Conservation (phyloP, 2,797 vertebrate genomes). For the Rhabdomys pumilio region DNA sequence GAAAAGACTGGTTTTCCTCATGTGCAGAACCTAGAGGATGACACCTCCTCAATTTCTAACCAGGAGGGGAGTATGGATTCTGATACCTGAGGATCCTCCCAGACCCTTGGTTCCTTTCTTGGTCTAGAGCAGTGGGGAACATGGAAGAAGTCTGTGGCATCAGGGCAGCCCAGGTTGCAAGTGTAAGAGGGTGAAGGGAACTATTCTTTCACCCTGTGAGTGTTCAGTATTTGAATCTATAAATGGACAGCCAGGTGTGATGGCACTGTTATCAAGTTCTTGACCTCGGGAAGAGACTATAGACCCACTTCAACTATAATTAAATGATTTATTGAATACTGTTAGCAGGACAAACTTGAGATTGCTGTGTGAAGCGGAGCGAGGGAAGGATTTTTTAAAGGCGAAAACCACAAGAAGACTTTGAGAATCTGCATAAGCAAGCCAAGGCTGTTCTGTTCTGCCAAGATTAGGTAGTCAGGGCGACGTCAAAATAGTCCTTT, state of each 20-base stretch:
- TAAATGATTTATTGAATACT: neutral
- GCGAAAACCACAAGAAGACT: neutral
- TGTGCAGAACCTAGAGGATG: neutral
- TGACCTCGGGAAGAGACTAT: neutral
- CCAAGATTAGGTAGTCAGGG: neutral
- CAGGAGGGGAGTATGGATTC: neutral
- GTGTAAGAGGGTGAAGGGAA: neutral
- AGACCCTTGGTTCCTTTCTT: neutral
- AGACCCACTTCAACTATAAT: neutral
- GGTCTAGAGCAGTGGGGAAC: neutral
- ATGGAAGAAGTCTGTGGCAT: neutral
- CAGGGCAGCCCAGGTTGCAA: neutral
- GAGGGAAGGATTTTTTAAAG: neutral
- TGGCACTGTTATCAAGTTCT: neutral
- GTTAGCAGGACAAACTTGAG: neutral
- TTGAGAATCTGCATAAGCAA: neutral
- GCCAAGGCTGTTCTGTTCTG: neutral
- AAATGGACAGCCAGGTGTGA: neutral
- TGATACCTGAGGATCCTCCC: neutral
- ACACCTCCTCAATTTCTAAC: neutral
- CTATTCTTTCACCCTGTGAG: neutral
- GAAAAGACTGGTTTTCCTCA: neutral
- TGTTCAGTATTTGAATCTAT: neutral
- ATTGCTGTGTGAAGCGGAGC: neutral
- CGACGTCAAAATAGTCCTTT: neutral